These are phyloP conservation scores for Lepisosteus osseus DNA, from an alignment of 2,113 vertebrate species.

Conservation along the genomic window DNA sequence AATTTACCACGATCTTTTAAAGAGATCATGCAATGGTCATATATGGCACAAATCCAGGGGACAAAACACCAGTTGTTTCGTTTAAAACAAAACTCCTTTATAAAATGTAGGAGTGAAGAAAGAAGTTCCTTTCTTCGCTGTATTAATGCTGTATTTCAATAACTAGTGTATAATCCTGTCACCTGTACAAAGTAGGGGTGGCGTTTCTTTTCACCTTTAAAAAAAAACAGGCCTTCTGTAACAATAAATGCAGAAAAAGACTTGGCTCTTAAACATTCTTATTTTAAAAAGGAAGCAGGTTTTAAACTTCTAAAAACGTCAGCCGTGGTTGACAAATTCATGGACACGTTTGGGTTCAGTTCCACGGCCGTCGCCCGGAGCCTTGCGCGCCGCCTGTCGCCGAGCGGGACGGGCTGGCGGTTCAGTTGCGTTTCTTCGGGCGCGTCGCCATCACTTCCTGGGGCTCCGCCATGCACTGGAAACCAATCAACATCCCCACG, in stretches of 20 bases:
- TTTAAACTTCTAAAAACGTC: neutral
- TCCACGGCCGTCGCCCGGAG: neutral
- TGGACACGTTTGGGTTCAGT: neutral
- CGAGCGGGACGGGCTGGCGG: neutral
- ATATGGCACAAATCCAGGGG: too few relatives aligned
- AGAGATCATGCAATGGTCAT: too few relatives aligned
- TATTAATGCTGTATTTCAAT: too few relatives aligned
- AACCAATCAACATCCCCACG: constrained; percentile 87
- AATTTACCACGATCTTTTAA: too few relatives aligned
- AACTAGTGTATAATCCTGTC: too few relatives aligned
- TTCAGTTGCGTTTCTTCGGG: constrained; percentile 88
- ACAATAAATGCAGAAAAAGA: neutral
- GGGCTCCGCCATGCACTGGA: constrained; percentile 73
- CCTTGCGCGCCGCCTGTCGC: neutral
- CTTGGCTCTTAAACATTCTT: constrained; percentile 1
- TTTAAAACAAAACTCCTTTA: too few relatives aligned
- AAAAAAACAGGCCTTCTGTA: too few relatives aligned
- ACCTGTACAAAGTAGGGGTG: too few relatives aligned
- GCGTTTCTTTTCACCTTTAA: too few relatives aligned
- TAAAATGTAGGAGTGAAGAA: too few relatives aligned
- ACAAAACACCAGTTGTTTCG: too few relatives aligned
- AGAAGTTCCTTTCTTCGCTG: too few relatives aligned
- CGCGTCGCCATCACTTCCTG: constrained; percentile 62
- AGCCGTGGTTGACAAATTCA: neutral
- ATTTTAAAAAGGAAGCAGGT: constrained; percentile 11